Evolutionary conservation across 2,113 vertebrate genomes (phyloP).

Genomic region (Haemorhous mexicanus): DNA sequence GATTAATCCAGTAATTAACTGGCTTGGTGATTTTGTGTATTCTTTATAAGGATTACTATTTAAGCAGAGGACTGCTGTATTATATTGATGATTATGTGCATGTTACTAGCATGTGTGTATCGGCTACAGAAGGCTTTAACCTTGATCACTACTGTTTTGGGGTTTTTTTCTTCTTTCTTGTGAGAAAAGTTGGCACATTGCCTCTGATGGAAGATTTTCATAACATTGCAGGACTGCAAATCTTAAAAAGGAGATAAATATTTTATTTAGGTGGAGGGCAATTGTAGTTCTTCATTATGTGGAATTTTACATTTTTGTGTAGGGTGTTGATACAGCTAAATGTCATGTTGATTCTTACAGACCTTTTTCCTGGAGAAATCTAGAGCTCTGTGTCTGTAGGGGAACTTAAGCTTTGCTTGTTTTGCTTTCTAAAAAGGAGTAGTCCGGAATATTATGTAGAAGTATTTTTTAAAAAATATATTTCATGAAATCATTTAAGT

Average conservation of each 20-base stretch:
- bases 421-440: not conserved
- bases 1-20: not conserved
- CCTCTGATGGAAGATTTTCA: not conserved
- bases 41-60: not conserved
- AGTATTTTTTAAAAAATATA: not conserved
- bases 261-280: not conserved
- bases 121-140: not conserved
- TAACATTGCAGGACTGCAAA: not conserved
- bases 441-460: not conserved
- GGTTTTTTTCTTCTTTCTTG: not conserved
- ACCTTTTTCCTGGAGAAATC: not conserved
- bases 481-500: not conserved
- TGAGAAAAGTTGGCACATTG: not conserved
- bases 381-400: not conserved
- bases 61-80: not conserved
- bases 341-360: not conserved
- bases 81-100: not conserved
- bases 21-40: not conserved
- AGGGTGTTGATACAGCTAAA: not conserved
- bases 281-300: not conserved
- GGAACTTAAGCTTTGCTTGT: not conserved
- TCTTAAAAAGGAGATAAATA: not conserved
- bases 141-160: not conserved
- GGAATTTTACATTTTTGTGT: not conserved
- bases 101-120: not conserved